Evolutionary conservation across 1,140 invertebrate genomes (phyloP), one percentile per base, ranked within the genome.

Genomic region (Paramacrobiotus metropolitanus): DNA sequence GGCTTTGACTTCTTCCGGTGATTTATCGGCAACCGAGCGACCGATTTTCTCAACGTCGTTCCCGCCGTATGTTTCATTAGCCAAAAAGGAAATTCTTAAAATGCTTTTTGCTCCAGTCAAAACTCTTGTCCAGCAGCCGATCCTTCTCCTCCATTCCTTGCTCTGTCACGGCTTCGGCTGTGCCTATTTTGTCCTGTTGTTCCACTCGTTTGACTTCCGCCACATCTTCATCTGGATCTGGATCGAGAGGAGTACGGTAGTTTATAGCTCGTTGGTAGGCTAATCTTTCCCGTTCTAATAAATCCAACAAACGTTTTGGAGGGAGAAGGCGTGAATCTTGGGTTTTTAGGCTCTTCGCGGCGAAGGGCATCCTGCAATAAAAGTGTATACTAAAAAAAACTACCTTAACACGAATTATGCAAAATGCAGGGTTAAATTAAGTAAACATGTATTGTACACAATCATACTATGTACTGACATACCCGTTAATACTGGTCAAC

Each of bases 51-150:
- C 92, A 59, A 97, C 86, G 70, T 99, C 94, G 71, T 96, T 89
- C 60, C 94, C 77, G 0, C 95, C 95, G 76, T 92, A 98, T 69
- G 98, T 98, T 70, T 99, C 95, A 74, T 95, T 96, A 0, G 92
- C 80, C 85, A 81, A 96, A n/a, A 48, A 99, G 93, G 68, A 99
- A 99, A 71, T 98, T 93, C 74, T 95, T 94, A 72, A 99, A 99
- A 70, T 99, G 94, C 62, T 31, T 29, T 44, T 21, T 59, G 55
- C 44, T 20, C 64, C 67, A 75, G 34, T 40, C 34, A 40, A 40
- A 40, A 15, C 34, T 75, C 68, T 94, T 86, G 21, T 85, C 91
- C 0, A 99, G 75, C 0, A 99, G 75, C 60, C 84, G 82, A 69
- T 98, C 92, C 67, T 95, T 94, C 70, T 98, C 93, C 1, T 75